Percentiles rank a stretch among this genome's conserved stretches.
Conservation (phyloP, 30 jellyfish, hydroid and myxozoan genomes). For the Chironex yamaguchii region DNA sequence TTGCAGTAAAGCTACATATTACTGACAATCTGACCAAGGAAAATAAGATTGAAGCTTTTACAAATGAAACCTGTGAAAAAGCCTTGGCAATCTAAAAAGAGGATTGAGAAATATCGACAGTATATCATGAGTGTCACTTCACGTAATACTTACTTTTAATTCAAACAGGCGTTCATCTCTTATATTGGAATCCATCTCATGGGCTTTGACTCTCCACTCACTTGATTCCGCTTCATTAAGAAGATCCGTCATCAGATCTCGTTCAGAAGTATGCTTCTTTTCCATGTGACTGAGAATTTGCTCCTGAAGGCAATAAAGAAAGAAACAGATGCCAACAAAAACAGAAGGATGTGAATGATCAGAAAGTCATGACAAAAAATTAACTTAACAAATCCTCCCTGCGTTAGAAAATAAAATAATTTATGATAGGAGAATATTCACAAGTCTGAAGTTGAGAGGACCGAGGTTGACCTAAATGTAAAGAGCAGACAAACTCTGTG, state of each 20-base stretch:
- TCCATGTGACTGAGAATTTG: conserved; percentile 79
- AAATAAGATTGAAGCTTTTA: too few species aligned
- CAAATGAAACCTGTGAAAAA: too few species aligned
- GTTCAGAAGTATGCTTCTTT: conserved; percentile 72
- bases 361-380: not conserved
- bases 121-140: not conserved
- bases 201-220: conserved; percentile 54
- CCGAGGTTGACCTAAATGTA: too few species aligned
- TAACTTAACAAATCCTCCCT: not conserved
- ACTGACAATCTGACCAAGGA: too few species aligned
- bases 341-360: not conserved
- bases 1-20: too few species aligned
- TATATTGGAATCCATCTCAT: conserved; percentile 40
- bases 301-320: conserved; percentile 59
- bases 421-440: too few species aligned
- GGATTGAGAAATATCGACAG: not conserved
- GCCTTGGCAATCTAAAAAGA: too few species aligned
- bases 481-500: too few species aligned
- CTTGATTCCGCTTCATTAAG: conserved; percentile 38
- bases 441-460: too few species aligned
- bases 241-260: conserved; percentile 69
- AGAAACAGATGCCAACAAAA: too few species aligned
- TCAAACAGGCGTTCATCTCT: conserved; percentile 74
- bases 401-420: too few species aligned
- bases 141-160: conserved; percentile 63